Evolutionary conservation across 1,140 invertebrate genomes (phyloP), one percentile per base, ranked within the genome.

Genomic region (Bombus balteatus): DNA sequence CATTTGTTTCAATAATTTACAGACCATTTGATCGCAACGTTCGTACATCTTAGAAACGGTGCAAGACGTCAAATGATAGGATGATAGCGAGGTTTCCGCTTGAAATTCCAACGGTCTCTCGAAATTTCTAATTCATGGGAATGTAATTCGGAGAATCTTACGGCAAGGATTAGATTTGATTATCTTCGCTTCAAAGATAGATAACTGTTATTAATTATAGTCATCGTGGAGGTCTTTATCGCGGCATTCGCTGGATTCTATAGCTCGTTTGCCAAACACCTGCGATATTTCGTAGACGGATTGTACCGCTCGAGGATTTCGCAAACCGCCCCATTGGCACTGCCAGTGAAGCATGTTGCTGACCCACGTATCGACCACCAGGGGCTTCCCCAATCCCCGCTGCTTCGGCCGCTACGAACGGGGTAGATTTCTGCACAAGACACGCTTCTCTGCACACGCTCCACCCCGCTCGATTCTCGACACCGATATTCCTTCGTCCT

Each of bases 301-400:
- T 92, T 90, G 89, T 87, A 92, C 92, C 83, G 70, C 71, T 87
- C 39, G 87, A 89, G 89, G 91, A 93, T 92, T 92, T 93, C 91
- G 91, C 88, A 91, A 92, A 92, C 92, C 90, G 77, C 78, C 91
- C 91, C 89, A 93, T 93, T 91, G 92, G 92, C 83, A 90, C 87
- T 91, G 90, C 92, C 90, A 92, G 92, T 93, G 92, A 92, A 92
- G 89, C 92, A 92, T 91, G 91, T 90, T 89, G 91, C 92, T 94
- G 92, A 93, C 93, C 92, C 91, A 86, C 88, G 90, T 92, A 93
- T 92, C 91, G 92, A 93, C 92, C 92, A 92, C 89, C 85, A 83
- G 65, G 59, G 80, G 83, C 74, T 79, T 70, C 70, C 74, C 71
- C 53, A 41, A 41, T 43, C 76, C 81, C 79, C 81, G 37, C 66